Evolutionary conservation across 2,113 vertebrate species (phyloP).

Genomic region (Steatornis caripensis): DNA sequence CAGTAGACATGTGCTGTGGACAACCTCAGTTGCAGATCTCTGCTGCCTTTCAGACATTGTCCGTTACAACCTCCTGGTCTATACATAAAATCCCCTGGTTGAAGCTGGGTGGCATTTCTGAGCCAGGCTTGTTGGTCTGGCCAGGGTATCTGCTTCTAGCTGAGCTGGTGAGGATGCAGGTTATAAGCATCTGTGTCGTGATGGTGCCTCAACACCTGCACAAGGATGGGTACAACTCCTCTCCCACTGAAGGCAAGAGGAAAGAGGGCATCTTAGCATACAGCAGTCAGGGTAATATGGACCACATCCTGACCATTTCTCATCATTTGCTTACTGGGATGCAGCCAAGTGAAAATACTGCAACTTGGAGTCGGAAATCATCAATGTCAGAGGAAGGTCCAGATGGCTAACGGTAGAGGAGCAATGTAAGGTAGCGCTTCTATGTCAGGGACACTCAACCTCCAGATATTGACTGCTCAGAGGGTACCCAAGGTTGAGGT

Average conservation of each 20-base stretch:
- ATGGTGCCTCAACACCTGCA: neutral
- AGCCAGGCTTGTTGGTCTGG: neutral
- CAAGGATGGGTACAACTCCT: neutral
- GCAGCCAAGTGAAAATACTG: neutral
- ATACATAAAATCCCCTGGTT: neutral
- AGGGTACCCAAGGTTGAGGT: neutral
- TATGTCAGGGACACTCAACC: neutral
- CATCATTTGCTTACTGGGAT: neutral
- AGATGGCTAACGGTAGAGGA: neutral
- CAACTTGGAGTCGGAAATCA: neutral
- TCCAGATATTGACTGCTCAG: neutral
- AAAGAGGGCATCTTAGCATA: neutral
- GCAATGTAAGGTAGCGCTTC: fast-evolving
- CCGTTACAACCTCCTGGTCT: neutral
- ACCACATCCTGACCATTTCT: neutral
- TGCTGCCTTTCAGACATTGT: neutral
- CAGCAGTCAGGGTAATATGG: fast-evolving
- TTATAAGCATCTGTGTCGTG: neutral
- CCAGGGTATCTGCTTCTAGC: neutral
- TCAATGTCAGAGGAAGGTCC: neutral
- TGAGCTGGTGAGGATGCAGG: neutral
- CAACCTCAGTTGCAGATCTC: neutral
- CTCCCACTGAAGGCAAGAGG: neutral
- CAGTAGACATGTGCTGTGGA: neutral
- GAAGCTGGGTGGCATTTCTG: neutral